These are phyloP conservation scores for Nylanderia fulva DNA, from an alignment of 1,140 invertebrate species.

Conservation along the genomic window DNA sequence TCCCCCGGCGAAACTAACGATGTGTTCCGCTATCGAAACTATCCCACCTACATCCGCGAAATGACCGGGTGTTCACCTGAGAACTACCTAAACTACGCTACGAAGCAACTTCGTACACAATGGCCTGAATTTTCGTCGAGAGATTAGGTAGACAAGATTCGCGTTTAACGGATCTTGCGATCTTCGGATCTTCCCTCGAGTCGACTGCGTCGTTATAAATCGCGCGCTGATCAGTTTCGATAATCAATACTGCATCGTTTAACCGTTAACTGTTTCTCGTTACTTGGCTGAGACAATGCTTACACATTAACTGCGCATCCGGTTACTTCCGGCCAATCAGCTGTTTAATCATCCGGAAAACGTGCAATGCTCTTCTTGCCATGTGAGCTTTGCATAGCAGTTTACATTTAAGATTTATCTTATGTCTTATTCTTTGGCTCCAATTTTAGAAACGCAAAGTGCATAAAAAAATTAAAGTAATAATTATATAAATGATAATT, in stretches of 20 bases:
- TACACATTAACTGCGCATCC: constrained; percentile 11
- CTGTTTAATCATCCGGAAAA: constrained; percentile 7
- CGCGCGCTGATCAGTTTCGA: background rate
- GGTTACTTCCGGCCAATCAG: constrained; percentile 33
- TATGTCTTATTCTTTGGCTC: background rate
- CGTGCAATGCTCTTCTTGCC: background rate
- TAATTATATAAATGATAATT: background rate
- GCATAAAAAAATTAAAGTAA: background rate
- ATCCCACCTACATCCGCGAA: constrained; percentile 17
- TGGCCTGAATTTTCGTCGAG: constrained; percentile 19
- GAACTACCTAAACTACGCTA: constrained; percentile 26
- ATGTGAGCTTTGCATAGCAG: background rate
- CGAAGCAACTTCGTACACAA: constrained; percentile 10
- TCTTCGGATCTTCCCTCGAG: background rate
- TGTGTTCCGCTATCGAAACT: background rate
- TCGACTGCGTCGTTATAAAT: background rate
- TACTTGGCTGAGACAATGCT: background rate
- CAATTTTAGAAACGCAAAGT: background rate
- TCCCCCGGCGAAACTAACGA: background rate
- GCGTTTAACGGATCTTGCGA: background rate
- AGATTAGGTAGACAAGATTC: constrained; percentile 22
- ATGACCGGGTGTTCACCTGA: constrained; percentile 17
- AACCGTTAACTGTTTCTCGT: constrained; percentile 26
- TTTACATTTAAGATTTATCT: background rate
- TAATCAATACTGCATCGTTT: constrained; percentile 34